Base-by-base conservation (phyloP, 2,113 vertebrate species). In the Megaceryle torquata region DNA sequence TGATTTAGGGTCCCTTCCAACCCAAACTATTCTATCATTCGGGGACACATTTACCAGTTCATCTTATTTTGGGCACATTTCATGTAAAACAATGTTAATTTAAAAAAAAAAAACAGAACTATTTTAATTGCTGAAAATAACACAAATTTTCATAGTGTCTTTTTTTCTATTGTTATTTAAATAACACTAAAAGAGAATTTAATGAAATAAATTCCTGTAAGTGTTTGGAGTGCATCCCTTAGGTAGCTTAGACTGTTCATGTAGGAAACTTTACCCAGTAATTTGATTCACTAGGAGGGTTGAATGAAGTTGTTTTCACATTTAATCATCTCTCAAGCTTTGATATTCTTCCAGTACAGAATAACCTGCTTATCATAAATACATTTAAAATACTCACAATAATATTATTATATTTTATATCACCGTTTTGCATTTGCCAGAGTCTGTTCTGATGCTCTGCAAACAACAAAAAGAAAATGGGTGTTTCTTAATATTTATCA, bases 51-150 rank as follows among this genome's bases (percentile, higher is more conserved):
- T 80, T 41, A 54, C 13, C 57, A 37, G 37, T 70, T 74, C 69
- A 75, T 77, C 56, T 89, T n/a, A 37, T 82, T 80, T 84, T 91
- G 96, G 87, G 85, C 78, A 25, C 20, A 54, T 35, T 69, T 50
- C 24, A 61, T 94, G 88, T 91, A 97, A 97, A 97, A 95, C 33
- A 82, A 94, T 76, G 50, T 68, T 48, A 93, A 54, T 64, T 97
- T 96, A 96, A 88, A 28, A 83, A 37, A 37, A 37, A 37, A 37
- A 37, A 37, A 37, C 37, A 37, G 7, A 37, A 37, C 37, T 37
- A 37, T 97, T 96, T 96, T 89, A 28, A 83, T 93, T 93, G 91
- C 69, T 94, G 86, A 95, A 95, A 97, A 97, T 86, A 76, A 88
- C 91, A 96, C 84, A 81, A 51, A 59, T 81, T 60, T 86, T 87